phyloP scores from a whole-genome alignment of 1,140 invertebrate genomes.

The Pseudomyrmex dendroicus region DNA sequence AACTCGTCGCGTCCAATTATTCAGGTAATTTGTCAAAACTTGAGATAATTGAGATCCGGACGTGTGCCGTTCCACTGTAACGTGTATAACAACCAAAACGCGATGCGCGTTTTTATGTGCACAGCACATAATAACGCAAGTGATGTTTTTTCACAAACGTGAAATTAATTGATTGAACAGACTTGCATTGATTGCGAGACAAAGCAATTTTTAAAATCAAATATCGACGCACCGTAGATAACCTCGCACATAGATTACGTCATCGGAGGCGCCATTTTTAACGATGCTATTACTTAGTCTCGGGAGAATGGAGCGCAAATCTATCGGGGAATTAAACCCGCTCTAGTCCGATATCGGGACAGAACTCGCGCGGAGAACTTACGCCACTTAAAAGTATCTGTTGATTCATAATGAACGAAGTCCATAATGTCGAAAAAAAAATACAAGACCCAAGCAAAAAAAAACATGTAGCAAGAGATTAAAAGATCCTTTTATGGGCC shows the following conservation, averaged over 20 bases:
- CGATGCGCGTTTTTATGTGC: not conserved
- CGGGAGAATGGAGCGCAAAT: conserved; percentile 34
- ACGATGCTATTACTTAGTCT: conserved; percentile 27
- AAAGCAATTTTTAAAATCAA: conserved; percentile 7
- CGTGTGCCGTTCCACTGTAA: too few species aligned
- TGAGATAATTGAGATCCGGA: too few species aligned
- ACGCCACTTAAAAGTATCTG: conserved; percentile 48
- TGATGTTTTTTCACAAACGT: not conserved
- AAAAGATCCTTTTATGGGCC: conserved; percentile 38
- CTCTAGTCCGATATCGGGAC: conserved; percentile 19
- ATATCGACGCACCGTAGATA: not conserved
- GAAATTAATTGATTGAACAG: not conserved
- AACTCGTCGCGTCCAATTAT: too few species aligned
- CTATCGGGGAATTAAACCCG: conserved; percentile 37
- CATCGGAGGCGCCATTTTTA: conserved; percentile 30
- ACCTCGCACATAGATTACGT: not conserved
- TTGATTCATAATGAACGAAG: conserved; percentile 55
- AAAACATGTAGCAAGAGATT: conserved; percentile 21
- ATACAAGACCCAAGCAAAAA: not conserved
- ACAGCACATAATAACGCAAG: not conserved
- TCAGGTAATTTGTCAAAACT: too few species aligned
- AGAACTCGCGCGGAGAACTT: conserved; percentile 25
- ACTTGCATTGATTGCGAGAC: not conserved
- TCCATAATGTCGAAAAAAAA: conserved; percentile 13
- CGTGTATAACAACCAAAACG: too few species aligned